phyloP scores from a whole-genome alignment of 30 jellyfish, hydroid and myxozoan species.

The Hydractinia symbiolongicarpus region DNA sequence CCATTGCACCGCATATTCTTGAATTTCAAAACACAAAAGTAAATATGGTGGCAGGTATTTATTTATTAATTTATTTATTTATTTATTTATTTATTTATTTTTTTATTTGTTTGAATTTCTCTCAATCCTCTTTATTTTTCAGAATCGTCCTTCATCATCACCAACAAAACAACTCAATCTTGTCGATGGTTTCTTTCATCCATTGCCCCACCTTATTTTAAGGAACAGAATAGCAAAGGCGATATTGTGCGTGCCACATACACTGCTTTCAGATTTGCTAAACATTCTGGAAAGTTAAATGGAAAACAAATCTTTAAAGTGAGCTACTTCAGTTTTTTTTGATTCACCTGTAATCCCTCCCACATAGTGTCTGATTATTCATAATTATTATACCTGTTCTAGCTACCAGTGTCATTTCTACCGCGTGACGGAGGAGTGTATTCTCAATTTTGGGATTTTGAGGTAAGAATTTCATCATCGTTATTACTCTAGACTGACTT shows the following conservation, averaged over 20 bases:
- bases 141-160: slow-evolving; percentile 18
- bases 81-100: neutral
- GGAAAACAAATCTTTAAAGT: slow-evolving; percentile 39
- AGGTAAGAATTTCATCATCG: slow-evolving; percentile 37
- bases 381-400: neutral
- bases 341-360: neutral
- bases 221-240: slow-evolving; percentile 53
- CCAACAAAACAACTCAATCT: slow-evolving; percentile 21
- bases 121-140: neutral
- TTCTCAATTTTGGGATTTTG: slow-evolving; percentile 96
- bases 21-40: slow-evolving; percentile 19
- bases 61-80: neutral
- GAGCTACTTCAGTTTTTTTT: neutral
- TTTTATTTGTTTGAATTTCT: neutral
- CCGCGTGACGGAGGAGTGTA: slow-evolving; percentile 86
- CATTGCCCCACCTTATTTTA: slow-evolving; percentile 89
- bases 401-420: slow-evolving; percentile 68
- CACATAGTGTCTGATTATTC: neutral
- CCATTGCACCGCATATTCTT: slow-evolving; percentile 17
- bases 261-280: slow-evolving; percentile 66
- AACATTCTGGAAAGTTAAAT: slow-evolving; percentile 55
- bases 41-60: slow-evolving; percentile 22
- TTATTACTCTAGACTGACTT: neutral
- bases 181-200: slow-evolving; percentile 80
- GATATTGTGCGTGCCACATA: slow-evolving; percentile 71